Conservation (phyloP, 2,113 vertebrate genomes). For the Cygnus atratus region DNA sequence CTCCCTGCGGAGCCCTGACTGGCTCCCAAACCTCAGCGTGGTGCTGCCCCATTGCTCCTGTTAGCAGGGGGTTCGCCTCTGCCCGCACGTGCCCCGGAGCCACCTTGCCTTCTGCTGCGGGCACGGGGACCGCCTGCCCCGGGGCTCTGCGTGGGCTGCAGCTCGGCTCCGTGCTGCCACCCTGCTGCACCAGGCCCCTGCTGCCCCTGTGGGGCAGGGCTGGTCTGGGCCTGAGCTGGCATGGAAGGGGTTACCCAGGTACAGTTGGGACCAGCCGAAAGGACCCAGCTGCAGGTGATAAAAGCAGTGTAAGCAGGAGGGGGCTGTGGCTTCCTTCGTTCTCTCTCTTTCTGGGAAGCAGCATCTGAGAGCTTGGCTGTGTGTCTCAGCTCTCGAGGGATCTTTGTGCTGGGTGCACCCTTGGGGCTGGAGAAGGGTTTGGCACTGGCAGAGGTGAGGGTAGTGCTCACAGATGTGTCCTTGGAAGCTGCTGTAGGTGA, state of each 20-base stretch:
- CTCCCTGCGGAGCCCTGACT: accelerated
- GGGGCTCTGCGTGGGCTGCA: accelerated
- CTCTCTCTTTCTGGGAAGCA: accelerated
- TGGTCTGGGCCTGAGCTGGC: accelerated
- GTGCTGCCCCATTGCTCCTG: background rate
- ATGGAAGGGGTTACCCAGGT: background rate
- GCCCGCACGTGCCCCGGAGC: accelerated
- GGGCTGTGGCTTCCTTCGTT: too few relatives aligned
- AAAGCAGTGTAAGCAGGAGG: background rate
- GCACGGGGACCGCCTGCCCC: accelerated
- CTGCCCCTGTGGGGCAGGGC: accelerated
- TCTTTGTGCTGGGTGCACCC: accelerated
- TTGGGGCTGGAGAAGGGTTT: accelerated
- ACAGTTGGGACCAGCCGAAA: background rate
- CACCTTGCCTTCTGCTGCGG: too few relatives aligned
- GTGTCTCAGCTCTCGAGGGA: accelerated
- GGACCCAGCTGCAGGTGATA: background rate
- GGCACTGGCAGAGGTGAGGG: background rate
- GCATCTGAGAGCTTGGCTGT: accelerated
- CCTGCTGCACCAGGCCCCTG: accelerated
- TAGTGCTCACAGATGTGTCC: background rate
- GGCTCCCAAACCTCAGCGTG: accelerated
- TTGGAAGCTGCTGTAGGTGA: background rate
- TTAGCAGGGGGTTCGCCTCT: accelerated
- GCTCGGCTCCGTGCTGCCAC: too few relatives aligned